Evolutionary conservation across 2,797 vertebrate species (phyloP).

Genomic region (Acanthornis magna): DNA sequence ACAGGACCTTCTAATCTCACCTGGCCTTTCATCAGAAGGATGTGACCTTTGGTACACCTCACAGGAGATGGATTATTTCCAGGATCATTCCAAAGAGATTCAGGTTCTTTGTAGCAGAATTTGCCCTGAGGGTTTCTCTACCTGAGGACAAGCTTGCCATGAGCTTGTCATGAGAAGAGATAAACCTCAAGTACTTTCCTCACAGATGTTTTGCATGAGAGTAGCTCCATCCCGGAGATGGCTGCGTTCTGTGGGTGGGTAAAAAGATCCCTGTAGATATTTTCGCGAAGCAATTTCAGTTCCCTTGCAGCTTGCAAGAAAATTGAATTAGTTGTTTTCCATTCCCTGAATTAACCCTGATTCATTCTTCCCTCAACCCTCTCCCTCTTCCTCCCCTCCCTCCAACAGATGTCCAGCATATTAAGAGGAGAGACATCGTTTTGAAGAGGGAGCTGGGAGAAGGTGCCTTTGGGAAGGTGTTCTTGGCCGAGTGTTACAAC

Average conservation of each 20-base stretch:
- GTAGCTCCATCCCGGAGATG: not conserved
- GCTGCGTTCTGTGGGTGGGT: not conserved
- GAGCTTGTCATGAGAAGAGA: not conserved
- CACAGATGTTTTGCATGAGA: constrained; percentile 22
- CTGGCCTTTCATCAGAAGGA: not conserved
- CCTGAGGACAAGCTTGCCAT: not conserved
- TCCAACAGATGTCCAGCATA: constrained; percentile 91
- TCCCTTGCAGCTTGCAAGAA: constrained; percentile 17
- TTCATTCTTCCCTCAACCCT: constrained; percentile 45
- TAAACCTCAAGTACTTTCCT: constrained; percentile 8
- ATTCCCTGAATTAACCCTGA: constrained; percentile 53
- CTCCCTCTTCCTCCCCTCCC: constrained; percentile 47
- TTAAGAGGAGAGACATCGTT: constrained; percentile 95
- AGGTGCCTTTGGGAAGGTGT: constrained; percentile 97
- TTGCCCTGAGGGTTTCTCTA: not conserved
- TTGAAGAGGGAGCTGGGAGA: constrained; percentile 96
- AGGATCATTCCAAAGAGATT: not conserved
- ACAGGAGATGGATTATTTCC: not conserved
- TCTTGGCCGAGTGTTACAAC: constrained; percentile 98
- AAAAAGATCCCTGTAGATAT: constrained; percentile 23
- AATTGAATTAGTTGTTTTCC: constrained; percentile 53
- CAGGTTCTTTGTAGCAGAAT: not conserved
- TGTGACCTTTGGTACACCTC: not conserved
- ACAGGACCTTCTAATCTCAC: not conserved
- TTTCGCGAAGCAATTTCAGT: constrained; percentile 21